Conservation (phyloP, 2,888 invertebrate genomes). For the Pasiphila rectangulata region DNA sequence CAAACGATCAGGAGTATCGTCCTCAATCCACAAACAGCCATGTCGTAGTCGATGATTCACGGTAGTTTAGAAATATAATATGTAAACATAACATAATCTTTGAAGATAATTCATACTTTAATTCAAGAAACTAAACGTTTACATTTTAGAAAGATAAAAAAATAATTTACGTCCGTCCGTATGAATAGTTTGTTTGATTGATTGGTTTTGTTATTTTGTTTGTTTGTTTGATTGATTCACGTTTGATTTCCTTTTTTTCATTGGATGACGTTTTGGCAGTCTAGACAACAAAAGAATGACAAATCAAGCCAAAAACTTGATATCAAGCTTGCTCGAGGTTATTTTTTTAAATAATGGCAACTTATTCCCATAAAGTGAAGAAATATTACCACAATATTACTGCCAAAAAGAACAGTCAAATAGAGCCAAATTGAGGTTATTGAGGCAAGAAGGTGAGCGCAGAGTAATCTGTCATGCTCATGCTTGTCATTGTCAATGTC, state of each 20-base stretch:
- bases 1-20: constrained; percentile 72
- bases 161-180: background rate
- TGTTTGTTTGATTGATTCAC: background rate
- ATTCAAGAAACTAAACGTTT: constrained; percentile 14
- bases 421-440: too few relatives aligned
- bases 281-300: background rate
- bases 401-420: too few relatives aligned
- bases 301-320: too few relatives aligned
- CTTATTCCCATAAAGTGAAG: too few relatives aligned
- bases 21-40: constrained; percentile 74
- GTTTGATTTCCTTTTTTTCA: background rate
- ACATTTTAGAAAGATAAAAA: background rate
- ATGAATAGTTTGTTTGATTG: background rate
- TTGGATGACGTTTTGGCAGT: background rate
- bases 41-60: constrained; percentile 39
- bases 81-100: constrained; percentile 2
- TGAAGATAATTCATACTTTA: constrained; percentile 26
- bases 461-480: too few relatives aligned
- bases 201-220: background rate
- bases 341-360: too few relatives aligned
- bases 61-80: constrained; percentile 9
- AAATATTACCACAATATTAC: too few relatives aligned
- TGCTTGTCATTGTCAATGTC: background rate
- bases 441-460: too few relatives aligned
- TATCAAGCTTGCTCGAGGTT: too few relatives aligned